Base-by-base conservation (phyloP, 2,113 vertebrate species). In the Bolborhynchus lineola region DNA sequence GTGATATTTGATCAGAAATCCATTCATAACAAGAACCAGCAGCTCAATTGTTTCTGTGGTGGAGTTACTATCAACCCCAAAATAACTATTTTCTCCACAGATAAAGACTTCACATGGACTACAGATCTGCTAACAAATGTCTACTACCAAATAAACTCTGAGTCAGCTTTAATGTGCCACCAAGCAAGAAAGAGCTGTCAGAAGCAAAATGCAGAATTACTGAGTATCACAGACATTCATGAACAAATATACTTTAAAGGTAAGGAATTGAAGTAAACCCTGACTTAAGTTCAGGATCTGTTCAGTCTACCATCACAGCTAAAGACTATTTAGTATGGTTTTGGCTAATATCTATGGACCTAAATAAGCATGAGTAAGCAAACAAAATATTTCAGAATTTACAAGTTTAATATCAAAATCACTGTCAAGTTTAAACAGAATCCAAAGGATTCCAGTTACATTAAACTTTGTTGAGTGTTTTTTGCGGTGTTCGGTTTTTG, bases 141-240 rank as follows among this genome's bases (percentile, higher is more conserved):
- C 44, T 91, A 96, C 65, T 99, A 99, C 95, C 99, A 99, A 96
- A 98, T 99, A 91, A 99, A 99, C 64, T 67, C 60, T 37, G 97
- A 98, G 70, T 98, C 99, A 0, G 98, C 98, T 65, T 88, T 99
- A 90, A 99, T 97, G 0, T 99, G 99, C 99, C 97, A 99, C 68
- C 99, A 99, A 96, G 99, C 99, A 20, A 98, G 99, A 87, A 98
- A 96, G 96, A 99, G 99, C 97, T 99, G 99, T 95, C 98, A 98
- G 72, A 99, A 99, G 82, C 99, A 99, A 95, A 96, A 96, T 2
- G 98, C 98, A 0, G 98, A 99, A 63, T 97, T 99, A 65, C 37
- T 99, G 96, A 99, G 99, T 92, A 97, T 99, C 57, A 94, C 98
- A 5, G 98, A 99, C 72, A 93, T 99, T 6, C 99, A 99, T 1